Base-by-base conservation (phyloP, 2,113 vertebrate genomes). In the Alexandromys fortis region DNA sequence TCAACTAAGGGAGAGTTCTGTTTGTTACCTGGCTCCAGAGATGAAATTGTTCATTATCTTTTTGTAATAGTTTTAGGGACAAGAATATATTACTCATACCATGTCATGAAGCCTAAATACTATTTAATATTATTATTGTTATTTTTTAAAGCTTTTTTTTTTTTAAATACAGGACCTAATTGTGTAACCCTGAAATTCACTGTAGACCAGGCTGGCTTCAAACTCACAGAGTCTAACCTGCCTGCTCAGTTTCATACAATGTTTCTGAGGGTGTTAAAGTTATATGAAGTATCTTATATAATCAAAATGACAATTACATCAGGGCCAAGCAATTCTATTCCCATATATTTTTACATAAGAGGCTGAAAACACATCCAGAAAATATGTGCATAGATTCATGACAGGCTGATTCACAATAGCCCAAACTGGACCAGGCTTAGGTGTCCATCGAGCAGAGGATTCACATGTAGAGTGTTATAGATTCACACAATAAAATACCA, bases 11-110 rank as follows among this genome's bases (percentile, higher is more conserved):
- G 86, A 94, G 92, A 8, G 24, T 38, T 58, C 63, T 61, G 7
- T 92, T 86, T 94, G 42, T 86, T 87, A 87, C 22, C 38, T 76
- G 73, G 81, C 19, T 73, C 42, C 82, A 78, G 52, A 93, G 49
- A 72, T 61, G 14, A 94, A 92, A n/a, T 52, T 72, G 24, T 72
- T 67, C 68, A n/a, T 30, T 92, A 76, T 8, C 79, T 86, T 38
- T 94, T 93, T 90, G 35, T 79, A 88, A 38, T 49, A 94, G 11
- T 52, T 77, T 61, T 49, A 72, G 26, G 42, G 85, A 49, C 6
- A n/a, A 42, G 47, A 75, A 35, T 94, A 89, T 88, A 81, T 91
- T 58, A 90, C 47, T 83, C 85, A 68, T 75, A 35, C 35, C 26
- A 0, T 70, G 33, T 9, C 38, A 47, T 63, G 78, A 91, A 86